Evolutionary conservation across 2,888 invertebrate species (phyloP), one percentile per base, ranked within the genome.

Genomic region (Xestia c-nigrum): DNA sequence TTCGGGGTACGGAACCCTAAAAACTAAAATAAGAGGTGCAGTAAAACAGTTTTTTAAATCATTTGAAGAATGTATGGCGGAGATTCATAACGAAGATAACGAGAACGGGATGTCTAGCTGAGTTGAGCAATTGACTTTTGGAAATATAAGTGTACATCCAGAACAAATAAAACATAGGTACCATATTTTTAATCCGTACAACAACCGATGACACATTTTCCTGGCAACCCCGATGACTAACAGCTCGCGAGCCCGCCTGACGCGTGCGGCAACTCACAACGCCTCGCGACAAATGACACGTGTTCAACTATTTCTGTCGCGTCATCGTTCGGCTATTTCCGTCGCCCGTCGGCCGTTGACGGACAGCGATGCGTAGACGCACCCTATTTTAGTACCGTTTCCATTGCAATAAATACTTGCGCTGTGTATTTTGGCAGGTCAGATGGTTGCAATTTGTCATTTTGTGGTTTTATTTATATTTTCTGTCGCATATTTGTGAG

Each of bases 251-350:
- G 12, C 47, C 2, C 77, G 69, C 43, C 63, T 57, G 70, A 63
- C 85, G 64, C 85, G 73, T 50, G 74, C 85, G 78, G 78, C 86
- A 74, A 57, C 66, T 72, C 78, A 67, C 78, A 74, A 78, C 86
- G 81, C 65, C 72, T 70, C 74, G 77, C 86, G 83, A 82, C 87
- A 81, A 78, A 74, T 80, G 76, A 80, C 84, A 83, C 81, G 81
- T 77, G 83, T 70, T 63, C 57, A 7, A 66, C 78, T 88, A 88
- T 88, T 89, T 76, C 74, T 72, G 86, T 64, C 87, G 78, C 86
- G 74, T 88, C 89, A 88, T 78, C 80, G 76, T 75, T 74, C 82
- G 85, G 74, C 83, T 90, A 90, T 90, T 89, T 86, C 63, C 73
- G 86, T 85, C 87, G 72, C 81, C 52, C 68, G 70, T 63, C 84